These are phyloP conservation scores for Cataglyphis livida DNA, from an alignment of 2,888 invertebrate genomes.

Conservation along the genomic window DNA sequence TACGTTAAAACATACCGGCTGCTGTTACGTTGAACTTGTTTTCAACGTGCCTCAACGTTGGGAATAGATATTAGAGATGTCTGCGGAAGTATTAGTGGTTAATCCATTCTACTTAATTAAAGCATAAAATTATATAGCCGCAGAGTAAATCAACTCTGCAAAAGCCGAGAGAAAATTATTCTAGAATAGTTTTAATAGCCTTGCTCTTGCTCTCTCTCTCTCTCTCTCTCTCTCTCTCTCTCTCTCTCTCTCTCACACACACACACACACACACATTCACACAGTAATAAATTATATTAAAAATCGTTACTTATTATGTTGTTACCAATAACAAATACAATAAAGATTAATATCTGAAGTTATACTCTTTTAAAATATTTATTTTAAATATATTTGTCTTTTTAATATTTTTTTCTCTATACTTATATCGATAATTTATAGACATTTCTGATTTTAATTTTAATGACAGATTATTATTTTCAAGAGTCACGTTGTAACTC, in stretches of 20 bases:
- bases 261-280: no score
- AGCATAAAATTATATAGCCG: constrained; percentile 23
- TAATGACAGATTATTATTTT: background rate
- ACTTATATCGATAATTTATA: background rate
- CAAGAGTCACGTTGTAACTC: background rate
- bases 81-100: constrained; percentile 13
- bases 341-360: background rate
- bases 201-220: background rate
- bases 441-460: background rate
- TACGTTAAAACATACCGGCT: constrained; percentile 38
- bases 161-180: constrained; percentile 1
- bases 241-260: no score
- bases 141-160: background rate
- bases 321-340: background rate
- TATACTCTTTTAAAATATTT: background rate
- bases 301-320: background rate
- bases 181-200: background rate
- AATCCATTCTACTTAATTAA: constrained; percentile 27
- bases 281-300: background rate
- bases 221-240: no score
- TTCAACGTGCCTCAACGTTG: background rate
- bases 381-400: background rate
- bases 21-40: constrained; percentile 12
- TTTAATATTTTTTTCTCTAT: background rate
- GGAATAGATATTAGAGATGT: constrained; percentile 2